These are phyloP conservation scores for Endomychus coccineus DNA, from an alignment of 2,888 invertebrate species.

Conservation along the genomic window DNA sequence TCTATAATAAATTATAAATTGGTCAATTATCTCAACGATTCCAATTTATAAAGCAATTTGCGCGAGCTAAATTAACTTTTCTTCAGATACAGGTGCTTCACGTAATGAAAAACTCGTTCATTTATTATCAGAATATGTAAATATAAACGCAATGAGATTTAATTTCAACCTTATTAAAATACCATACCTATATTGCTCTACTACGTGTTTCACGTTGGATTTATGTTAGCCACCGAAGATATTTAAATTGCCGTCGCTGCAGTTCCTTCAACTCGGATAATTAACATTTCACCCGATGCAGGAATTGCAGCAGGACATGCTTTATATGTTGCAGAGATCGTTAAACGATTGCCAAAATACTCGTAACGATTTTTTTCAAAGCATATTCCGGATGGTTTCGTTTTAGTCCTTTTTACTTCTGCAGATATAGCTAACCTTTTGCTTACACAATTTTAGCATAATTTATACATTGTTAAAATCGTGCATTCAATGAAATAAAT, in stretches of 20 bases:
- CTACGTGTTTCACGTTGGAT: conserved; percentile 7
- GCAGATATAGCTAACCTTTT: too few species aligned
- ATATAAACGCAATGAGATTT: conserved; percentile 12
- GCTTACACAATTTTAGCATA: too few species aligned
- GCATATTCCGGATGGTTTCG: too few species aligned
- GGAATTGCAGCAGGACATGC: too few species aligned
- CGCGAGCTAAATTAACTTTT: conserved; percentile 2
- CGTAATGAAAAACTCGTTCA: conserved; percentile 8
- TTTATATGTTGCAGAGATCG: too few species aligned
- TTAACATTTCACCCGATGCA: too few species aligned
- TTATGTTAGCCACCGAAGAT: conserved; percentile 10
- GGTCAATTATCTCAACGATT: conserved; percentile 11
- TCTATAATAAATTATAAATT: conserved; percentile 10
- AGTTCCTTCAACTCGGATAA: too few species aligned
- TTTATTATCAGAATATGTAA: conserved; percentile 10
- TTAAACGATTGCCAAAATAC: too few species aligned
- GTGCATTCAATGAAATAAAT: too few species aligned
- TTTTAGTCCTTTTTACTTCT: too few species aligned
- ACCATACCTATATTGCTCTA: conserved; percentile 11
- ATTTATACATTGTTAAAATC: too few species aligned
- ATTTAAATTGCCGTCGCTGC: conserved; percentile 14
- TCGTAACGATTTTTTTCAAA: too few species aligned
- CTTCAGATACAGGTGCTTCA: conserved; percentile 6
- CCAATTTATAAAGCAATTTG: conserved; percentile 11
- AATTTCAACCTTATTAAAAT: conserved; percentile 15